These are phyloP conservation scores for Sylvicola fuscatus DNA, from an alignment of 2,888 invertebrate species.

Conservation along the genomic window DNA sequence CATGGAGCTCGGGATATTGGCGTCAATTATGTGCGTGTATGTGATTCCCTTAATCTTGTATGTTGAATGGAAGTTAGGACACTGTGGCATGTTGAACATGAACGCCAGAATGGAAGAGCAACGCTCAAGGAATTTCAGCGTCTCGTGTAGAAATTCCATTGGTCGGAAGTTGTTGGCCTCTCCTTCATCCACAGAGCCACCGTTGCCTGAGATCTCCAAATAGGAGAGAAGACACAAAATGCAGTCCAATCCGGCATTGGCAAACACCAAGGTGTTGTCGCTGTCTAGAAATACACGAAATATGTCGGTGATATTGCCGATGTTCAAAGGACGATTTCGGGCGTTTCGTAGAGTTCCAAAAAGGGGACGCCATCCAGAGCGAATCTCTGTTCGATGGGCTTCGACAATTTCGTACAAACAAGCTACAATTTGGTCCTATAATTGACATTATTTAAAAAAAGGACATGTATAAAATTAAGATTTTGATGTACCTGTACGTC, in stretches of 20 bases:
- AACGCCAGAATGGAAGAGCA: conserved; percentile 74
- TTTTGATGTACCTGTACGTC: conserved; percentile 56
- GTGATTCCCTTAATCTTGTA: conserved; percentile 61
- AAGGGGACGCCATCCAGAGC: conserved; percentile 89
- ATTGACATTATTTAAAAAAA: conserved; percentile 9
- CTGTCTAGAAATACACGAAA: conserved; percentile 86
- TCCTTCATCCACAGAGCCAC: conserved; percentile 44
- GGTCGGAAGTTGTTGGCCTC: conserved; percentile 30
- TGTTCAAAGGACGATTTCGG: conserved; percentile 35
- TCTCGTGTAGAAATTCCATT: conserved; percentile 35
- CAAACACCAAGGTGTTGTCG: conserved; percentile 81
- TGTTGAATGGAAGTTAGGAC: conserved; percentile 79
- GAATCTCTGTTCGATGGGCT: conserved; percentile 78
- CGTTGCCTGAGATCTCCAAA: conserved; percentile 27
- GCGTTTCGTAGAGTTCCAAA: conserved; percentile 87
- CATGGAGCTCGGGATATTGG: conserved; percentile 53
- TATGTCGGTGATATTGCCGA: conserved; percentile 62
- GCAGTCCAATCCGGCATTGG: conserved; percentile 86
- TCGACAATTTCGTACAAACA: conserved; percentile 93
- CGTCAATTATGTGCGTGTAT: conserved; percentile 62
- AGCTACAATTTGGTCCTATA: conserved; percentile 73
- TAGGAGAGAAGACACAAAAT: conserved; percentile 68
- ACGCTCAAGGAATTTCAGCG: conserved; percentile 64
- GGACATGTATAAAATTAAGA: background rate
- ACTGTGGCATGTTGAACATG: conserved; percentile 90